These are phyloP conservation scores for Malurus melanocephalus DNA, from an alignment of 2,113 vertebrate genomes.

Conservation along the genomic window DNA sequence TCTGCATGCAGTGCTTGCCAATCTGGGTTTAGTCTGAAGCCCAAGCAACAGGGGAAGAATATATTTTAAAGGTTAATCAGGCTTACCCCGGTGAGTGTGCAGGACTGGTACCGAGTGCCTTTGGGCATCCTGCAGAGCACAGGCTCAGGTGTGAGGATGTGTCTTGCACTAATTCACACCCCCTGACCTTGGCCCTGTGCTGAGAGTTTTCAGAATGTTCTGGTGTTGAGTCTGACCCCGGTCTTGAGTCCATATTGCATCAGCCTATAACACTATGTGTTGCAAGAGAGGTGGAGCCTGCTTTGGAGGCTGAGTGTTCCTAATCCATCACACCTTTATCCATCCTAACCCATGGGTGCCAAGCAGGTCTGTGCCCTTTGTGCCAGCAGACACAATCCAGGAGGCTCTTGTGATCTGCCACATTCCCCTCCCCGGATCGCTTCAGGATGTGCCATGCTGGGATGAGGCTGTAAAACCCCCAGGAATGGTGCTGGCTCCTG, in stretches of 20 bases:
- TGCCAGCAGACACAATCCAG: background rate
- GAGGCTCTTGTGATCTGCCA: background rate
- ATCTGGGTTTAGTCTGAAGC: background rate
- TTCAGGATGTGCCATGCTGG: background rate
- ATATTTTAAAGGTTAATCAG: background rate
- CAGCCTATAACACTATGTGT: background rate
- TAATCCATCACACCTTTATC: background rate
- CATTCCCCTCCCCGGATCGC: background rate
- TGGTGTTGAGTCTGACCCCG: background rate
- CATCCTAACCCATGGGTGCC: background rate
- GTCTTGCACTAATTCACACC: background rate
- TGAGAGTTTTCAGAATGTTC: background rate
- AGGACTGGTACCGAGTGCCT: background rate
- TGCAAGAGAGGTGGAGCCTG: background rate
- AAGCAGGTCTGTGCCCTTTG: rapidly evolving
- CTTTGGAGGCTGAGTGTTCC: background rate
- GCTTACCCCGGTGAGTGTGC: background rate
- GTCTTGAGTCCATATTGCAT: background rate
- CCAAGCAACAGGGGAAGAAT: background rate
- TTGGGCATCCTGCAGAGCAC: background rate
- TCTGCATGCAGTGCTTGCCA: background rate
- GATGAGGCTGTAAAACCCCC: background rate
- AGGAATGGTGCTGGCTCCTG: background rate
- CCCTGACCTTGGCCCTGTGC: background rate
- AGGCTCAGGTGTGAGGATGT: background rate